Evolutionary conservation across 2,113 vertebrate genomes (phyloP), one percentile per base, ranked within the genome.

Genomic region (Pedetes capensis): DNA sequence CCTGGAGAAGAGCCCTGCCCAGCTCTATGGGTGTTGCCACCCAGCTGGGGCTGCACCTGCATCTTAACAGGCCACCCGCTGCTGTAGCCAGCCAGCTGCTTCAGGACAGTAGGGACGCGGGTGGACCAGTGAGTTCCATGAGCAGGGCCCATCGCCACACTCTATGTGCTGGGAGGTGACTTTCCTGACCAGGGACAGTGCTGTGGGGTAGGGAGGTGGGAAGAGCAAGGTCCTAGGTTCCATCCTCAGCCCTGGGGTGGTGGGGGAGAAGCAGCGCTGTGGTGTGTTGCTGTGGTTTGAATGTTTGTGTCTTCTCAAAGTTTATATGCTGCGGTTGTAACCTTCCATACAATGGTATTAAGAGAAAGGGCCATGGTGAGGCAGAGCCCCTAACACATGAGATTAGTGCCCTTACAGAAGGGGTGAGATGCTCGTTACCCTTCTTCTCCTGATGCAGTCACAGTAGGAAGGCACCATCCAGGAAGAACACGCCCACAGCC

Each of bases 101-200:
- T 51, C 53, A 44, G 55, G 57, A 42, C 27, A 9, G 14, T 29
- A 1, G 17, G 27, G 64, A 42, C 64, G 18, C 1, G 9, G 29
- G 18, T 13, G 49, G 75, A 44, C 29, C 14, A 3, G 20, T 51
- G n/a, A n/a, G 8, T 53, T 8, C 47, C 44, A 4, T 32, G 2
- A 75, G 53, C 47, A 2, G 20, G 9, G 44, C 22, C 1, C 10
- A 1, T 0, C 2, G 51, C 39, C 6, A 8, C 3, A 10, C 22
- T 34, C 64, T 7, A 29, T n/a, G 59, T 49, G 29, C 57, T 72
- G 44, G 8, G 22, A 71, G 47, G 85, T 64, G 34, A 34, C 9
- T 63, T 80, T 18, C 11, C 39, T 14, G 17, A 20, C 42, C 8
- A 71, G 68, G 51, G 57, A 53, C 13, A 27, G 7, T 3, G 25